These are phyloP conservation scores for Astropecten irregularis DNA, from an alignment of 53 echinoderm and acorn worm species.

Conservation along the genomic window DNA sequence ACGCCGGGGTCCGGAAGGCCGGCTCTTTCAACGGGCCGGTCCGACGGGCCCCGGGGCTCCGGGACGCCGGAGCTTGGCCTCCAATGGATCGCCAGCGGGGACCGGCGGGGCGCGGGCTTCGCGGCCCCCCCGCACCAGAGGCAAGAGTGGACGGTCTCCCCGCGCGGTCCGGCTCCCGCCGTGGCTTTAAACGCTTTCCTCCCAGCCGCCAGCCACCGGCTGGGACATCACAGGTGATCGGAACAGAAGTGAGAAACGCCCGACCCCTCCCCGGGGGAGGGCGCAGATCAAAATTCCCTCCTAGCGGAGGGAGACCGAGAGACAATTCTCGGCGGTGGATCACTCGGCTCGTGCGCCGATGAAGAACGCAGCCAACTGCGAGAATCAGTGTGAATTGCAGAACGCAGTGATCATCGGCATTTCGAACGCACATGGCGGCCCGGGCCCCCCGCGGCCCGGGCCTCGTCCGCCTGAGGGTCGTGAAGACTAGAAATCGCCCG, in stretches of 20 bases:
- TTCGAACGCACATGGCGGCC: conserved; percentile 83
- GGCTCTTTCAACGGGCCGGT: neutral
- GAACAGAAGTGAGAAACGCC: neutral
- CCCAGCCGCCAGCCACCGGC: neutral
- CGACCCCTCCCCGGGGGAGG: neutral
- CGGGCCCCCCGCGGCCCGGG: conserved; percentile 57
- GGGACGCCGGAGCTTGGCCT: neutral
- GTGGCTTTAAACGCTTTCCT: neutral
- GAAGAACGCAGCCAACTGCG: conserved; percentile 92
- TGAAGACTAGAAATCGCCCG: neutral
- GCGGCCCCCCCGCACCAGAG: neutral
- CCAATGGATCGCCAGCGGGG: neutral
- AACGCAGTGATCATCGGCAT: conserved; percentile 79
- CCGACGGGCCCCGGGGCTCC: neutral
- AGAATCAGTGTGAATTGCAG: conserved; percentile 88
- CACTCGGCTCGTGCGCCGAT: conserved; percentile 96
- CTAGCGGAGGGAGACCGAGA: neutral
- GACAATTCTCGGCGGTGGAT: conserved; percentile 93
- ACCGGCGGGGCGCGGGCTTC: no score
- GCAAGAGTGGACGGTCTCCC: neutral
- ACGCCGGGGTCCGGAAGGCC: neutral
- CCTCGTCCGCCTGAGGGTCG: conserved; percentile 67
- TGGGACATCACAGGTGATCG: neutral
- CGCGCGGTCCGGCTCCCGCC: conserved; percentile 25
- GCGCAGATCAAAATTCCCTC: no score